These are phyloP conservation scores for Heliocidaris erythrogramma DNA, from an alignment of 35 echinoderm and acorn worm genomes.

Conservation along the genomic window DNA sequence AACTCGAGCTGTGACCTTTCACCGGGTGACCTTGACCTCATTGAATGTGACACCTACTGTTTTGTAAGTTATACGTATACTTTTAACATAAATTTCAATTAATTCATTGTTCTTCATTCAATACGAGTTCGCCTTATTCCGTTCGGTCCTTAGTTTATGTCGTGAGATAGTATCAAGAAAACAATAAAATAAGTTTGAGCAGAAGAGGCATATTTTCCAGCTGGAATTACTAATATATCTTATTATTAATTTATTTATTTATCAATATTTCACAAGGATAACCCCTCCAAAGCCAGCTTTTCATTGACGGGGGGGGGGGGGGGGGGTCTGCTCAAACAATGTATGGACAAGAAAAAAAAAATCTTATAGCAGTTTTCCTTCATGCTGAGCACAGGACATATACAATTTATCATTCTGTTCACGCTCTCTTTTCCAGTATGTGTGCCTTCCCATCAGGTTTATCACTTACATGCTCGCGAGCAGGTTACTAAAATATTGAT, in stretches of 20 bases:
- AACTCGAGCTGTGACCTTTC: constrained; percentile 43
- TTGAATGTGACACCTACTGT: constrained; percentile 47
- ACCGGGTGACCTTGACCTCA: not conserved
- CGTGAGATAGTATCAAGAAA: not conserved
- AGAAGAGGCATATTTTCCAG: too few species aligned
- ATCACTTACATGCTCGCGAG: not conserved
- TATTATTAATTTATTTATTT: too few species aligned
- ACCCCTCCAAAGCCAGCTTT: too few species aligned
- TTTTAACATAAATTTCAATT: too few species aligned
- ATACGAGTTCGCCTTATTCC: not conserved
- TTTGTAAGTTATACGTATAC: constrained; percentile 17
- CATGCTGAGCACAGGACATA: too few species aligned
- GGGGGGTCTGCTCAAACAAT: too few species aligned
- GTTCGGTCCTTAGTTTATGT: not conserved
- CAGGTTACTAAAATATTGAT: not conserved
- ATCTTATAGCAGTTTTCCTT: too few species aligned
- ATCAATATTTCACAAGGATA: too few species aligned
- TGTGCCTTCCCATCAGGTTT: not conserved
- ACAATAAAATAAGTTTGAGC: too few species aligned
- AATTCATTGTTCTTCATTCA: not conserved
- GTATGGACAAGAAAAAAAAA: too few species aligned
- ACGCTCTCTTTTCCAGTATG: not conserved
- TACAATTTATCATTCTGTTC: not conserved
- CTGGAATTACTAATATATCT: too few species aligned
- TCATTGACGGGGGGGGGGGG: too few species aligned